Evolutionary conservation across 2,113 vertebrate genomes (phyloP).

Genomic region (Pseudonaja textilis): DNA sequence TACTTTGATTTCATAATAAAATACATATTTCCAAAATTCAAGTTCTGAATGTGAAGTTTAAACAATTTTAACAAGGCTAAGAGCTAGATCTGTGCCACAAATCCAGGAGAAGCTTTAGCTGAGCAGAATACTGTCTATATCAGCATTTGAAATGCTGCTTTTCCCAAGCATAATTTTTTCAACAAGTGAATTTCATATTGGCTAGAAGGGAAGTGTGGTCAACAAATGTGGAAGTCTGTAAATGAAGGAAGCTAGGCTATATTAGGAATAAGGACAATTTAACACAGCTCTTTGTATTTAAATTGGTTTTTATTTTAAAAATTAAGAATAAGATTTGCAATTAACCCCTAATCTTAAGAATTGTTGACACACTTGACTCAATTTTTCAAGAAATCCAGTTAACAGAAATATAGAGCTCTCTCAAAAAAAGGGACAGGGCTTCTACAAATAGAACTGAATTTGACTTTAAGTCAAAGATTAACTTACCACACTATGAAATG

Average conservation of each 20-base stretch:
- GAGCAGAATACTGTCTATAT: neutral
- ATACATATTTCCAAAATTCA: neutral
- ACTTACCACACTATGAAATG: neutral
- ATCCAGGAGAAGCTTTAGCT: neutral
- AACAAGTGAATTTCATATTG: neutral
- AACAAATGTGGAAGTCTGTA: neutral
- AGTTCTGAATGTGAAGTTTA: neutral
- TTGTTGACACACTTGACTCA: neutral
- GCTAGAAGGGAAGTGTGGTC: neutral
- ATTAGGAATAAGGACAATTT: neutral
- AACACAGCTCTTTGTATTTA: neutral
- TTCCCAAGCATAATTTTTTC: neutral
- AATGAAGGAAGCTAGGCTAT: neutral
- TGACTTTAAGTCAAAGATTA: neutral
- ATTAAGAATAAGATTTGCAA: neutral
- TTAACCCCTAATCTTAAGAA: neutral
- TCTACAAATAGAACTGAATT: neutral
- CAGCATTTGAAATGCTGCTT: neutral
- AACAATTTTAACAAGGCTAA: neutral
- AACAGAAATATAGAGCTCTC: neutral
- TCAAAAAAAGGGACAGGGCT: too few relatives aligned
- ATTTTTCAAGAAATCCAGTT: neutral
- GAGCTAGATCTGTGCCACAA: neutral
- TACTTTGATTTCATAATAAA: neutral
- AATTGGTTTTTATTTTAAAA: neutral